phyloP scores from a whole-genome alignment of 2,888 invertebrate genomes.

The Chrysodeixis includens region DNA sequence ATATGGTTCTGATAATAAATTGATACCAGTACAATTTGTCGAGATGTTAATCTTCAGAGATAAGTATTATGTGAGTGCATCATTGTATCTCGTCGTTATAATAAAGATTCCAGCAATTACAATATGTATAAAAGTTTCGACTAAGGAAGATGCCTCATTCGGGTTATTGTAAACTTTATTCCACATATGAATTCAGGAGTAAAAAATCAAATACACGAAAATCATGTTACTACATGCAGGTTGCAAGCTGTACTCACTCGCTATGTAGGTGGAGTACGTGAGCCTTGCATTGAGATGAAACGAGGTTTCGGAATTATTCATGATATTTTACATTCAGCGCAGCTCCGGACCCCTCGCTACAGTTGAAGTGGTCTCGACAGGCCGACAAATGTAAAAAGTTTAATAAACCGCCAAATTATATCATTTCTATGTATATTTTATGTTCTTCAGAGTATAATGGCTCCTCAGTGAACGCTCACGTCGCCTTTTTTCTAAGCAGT shows the following conservation, averaged over 20 bases:
- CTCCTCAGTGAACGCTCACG: neutral
- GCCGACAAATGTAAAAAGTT: slow-evolving; percentile 8
- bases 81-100: neutral
- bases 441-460: neutral
- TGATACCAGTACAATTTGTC: slow-evolving; percentile 14
- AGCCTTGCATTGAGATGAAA: slow-evolving; percentile 2
- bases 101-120: neutral
- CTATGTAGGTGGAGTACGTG: neutral
- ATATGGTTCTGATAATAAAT: slow-evolving; percentile 37
- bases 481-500: neutral
- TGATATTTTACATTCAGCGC: neutral
- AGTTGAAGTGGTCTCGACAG: slow-evolving; percentile 4
- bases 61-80: neutral
- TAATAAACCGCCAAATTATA: slow-evolving; percentile 19
- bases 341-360: neutral
- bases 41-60: neutral
- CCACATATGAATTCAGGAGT: neutral
- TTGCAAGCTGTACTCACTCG: neutral
- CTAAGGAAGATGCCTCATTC: no score
- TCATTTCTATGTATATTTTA: neutral
- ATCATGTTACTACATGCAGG: neutral
- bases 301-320: neutral
- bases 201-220: neutral
- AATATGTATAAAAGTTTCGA: no score
- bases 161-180: neutral